A percentile compares a stretch with the other conserved stretches of the same genome.
Conservation (phyloP, 2,888 invertebrate genomes). For the Lasius fuliginosus region DNA sequence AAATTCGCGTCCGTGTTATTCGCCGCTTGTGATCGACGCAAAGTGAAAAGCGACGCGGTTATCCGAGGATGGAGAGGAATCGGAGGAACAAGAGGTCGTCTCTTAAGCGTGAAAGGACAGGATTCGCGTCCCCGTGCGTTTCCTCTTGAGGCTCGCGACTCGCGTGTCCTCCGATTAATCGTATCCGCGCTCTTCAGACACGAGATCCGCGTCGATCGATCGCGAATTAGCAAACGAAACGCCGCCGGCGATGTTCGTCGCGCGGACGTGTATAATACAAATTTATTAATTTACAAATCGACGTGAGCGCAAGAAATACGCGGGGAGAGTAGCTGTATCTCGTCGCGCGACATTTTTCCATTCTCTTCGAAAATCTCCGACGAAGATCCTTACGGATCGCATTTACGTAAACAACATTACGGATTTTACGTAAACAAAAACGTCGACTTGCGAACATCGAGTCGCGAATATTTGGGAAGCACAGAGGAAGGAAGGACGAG, state of each 20-base stretch:
- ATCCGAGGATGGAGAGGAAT: slow-evolving; percentile 41
- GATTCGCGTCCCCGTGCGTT: slow-evolving; percentile 40
- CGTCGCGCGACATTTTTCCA: neutral
- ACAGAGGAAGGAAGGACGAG: neutral
- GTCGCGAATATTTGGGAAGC: neutral
- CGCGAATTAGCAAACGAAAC: slow-evolving; percentile 1
- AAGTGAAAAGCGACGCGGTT: slow-evolving; percentile 3
- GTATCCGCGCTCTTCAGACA: neutral
- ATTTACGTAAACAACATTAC: slow-evolving; percentile 12
- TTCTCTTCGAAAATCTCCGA: neutral
- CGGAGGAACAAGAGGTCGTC: slow-evolving; percentile 12
- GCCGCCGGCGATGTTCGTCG: neutral
- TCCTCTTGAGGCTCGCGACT: slow-evolving; percentile 29
- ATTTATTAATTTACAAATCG: slow-evolving; percentile 28
- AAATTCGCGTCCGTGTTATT: neutral
- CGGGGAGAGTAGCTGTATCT: neutral
- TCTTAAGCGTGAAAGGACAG: slow-evolving; percentile 43
- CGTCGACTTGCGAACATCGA: neutral
- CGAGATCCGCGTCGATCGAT: slow-evolving; percentile 2
- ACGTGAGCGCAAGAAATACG: neutral
- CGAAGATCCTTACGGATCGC: neutral
- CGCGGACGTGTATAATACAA: slow-evolving; percentile 15
- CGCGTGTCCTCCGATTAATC: neutral
- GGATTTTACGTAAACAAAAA: neutral
- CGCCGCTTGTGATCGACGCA: neutral